Base-by-base conservation (phyloP, 2,113 vertebrate species). In the Engraulis encrasicolus region DNA sequence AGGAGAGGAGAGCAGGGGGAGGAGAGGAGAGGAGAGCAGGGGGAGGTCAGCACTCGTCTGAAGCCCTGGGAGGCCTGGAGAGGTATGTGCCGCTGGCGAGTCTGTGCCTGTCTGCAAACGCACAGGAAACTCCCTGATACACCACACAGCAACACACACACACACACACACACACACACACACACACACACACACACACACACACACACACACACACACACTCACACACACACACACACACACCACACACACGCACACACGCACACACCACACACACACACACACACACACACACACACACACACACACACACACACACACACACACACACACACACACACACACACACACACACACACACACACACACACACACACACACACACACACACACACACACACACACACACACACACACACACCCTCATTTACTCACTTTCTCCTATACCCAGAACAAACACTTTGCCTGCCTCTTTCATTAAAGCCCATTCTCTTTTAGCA, bases 61-160 rank as follows among this genome's bases (percentile, higher is more conserved):
- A 12, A 61, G 23, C 58, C 27, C 58, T 27, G 9, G n/a, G 54
- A 23, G 54, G 54, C 19, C 54, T 9, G 20, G 58, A 14, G 27
- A 31, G 58, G 58, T 66, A 66, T 66, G 58, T 78, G 9, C 18
- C 15, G 45, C 79, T 52, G 52, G 78, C 83, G 78, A 79, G 71
- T 84, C 80, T 3, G 78, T 54, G 79, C 83, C 71, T 78, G 83
- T 81, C 40, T 50, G 45, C 36, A 31, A n/a, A 5, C 80, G 84
- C 19, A 52, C 27, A 37, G 78, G 77, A 71, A 58, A 66, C 58
- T 66, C 58, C 79, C 66, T 48, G 36, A 66, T 45, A 48, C 49
- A 79, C 27, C 2, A 78, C n/a, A 79, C 36, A 78, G 52, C 78
- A 66, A 81, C 79, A 54, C 78, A 82, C 36, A 74, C 17, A 17